These are phyloP conservation scores for Epinephelus moara DNA, from an alignment of 2,113 vertebrate genomes.

Conservation along the genomic window DNA sequence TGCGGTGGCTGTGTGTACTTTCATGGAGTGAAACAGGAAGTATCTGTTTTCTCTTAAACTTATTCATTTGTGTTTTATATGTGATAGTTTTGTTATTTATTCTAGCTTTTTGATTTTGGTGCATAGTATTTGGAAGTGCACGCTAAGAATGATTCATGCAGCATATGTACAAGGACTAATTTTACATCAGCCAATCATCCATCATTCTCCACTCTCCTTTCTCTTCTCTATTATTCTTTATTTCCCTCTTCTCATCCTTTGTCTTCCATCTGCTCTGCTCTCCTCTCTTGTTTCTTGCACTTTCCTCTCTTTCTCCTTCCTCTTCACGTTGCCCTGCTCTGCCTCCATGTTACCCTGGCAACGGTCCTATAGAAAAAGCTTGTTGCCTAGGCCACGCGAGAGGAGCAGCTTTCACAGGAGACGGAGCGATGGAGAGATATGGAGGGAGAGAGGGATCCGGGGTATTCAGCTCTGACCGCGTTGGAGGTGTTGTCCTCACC, in stretches of 20 bases:
- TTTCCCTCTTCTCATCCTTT: not conserved
- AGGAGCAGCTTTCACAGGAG: constrained; percentile 53
- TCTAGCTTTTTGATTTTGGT: not conserved
- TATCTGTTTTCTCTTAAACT: too few relatives aligned
- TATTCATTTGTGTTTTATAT: not conserved
- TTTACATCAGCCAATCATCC: constrained; percentile 7
- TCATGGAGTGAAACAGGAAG: not conserved
- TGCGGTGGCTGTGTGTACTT: not conserved
- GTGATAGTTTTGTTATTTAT: not conserved
- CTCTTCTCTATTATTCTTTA: not conserved
- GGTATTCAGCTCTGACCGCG: constrained; percentile 1
- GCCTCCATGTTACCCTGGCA: constrained; percentile 73
- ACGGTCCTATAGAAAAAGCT: constrained; percentile 75
- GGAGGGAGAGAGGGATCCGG: constrained; percentile 20
- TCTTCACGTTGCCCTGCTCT: constrained; percentile 55
- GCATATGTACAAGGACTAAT: not conserved
- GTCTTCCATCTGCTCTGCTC: not conserved
- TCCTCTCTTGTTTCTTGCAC: constrained; percentile 34
- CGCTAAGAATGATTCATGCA: not conserved
- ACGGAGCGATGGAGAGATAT: constrained; percentile 40
- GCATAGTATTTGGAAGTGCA: not conserved
- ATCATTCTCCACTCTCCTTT: not conserved
- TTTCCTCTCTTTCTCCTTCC: constrained; percentile 35
- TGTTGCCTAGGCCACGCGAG: constrained; percentile 76
- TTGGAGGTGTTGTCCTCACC: constrained; percentile 14